Evolutionary conservation across 2,113 vertebrate species (phyloP).

Genomic region (Cynoglossus semilaevis): DNA sequence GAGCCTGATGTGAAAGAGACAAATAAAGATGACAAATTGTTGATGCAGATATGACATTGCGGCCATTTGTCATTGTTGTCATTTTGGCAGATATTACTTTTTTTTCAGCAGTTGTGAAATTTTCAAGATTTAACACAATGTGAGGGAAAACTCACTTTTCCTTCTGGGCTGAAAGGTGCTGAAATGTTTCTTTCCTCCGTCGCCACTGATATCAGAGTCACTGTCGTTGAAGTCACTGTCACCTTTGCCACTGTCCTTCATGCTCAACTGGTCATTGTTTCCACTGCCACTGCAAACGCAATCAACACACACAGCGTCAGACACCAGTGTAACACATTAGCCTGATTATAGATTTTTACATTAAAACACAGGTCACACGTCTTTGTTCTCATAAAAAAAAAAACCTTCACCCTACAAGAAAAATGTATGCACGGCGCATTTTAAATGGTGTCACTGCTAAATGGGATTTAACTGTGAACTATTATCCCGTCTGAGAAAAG

Average conservation of each 20-base stretch:
- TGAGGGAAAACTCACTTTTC: constrained; percentile 48
- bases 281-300: constrained; percentile 64
- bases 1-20: constrained; percentile 56
- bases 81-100: not conserved
- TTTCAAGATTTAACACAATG: not conserved
- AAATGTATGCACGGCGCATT: constrained; percentile 28
- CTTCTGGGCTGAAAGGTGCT: constrained; percentile 65
- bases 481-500: constrained; percentile 20
- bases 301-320: constrained; percentile 65
- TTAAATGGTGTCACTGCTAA: constrained; percentile 24
- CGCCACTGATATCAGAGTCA: constrained; percentile 68
- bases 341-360: constrained; percentile 62
- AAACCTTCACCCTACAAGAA: constrained; percentile 20
- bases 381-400: constrained; percentile 23
- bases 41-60: constrained; percentile 4
- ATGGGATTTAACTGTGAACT: constrained; percentile 22
- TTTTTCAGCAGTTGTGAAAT: not conserved
- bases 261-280: constrained; percentile 75
- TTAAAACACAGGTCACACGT: not conserved
- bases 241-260: constrained; percentile 81
- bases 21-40: constrained; percentile 24
- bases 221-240: constrained; percentile 80
- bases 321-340: constrained; percentile 48
- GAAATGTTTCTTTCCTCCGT: constrained; percentile 66
- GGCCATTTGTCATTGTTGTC: constrained; percentile 11